Percentiles rank a stretch among this genome's conserved stretches.
phyloP scores from a whole-genome alignment of 2,888 invertebrate genomes.

The Luffia ferchaultella region DNA sequence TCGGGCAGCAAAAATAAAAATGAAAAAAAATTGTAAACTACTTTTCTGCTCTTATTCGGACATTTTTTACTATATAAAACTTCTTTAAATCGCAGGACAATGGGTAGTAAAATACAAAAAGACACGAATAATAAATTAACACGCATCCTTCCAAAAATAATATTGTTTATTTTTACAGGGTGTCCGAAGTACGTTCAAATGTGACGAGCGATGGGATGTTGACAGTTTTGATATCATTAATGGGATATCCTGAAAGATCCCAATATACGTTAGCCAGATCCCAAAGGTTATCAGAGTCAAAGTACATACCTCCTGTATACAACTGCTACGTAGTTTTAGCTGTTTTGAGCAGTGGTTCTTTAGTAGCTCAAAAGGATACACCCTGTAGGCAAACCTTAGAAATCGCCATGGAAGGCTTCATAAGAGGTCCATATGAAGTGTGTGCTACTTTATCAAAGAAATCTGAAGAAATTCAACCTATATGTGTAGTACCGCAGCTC shows the following conservation, averaged over 20 bases:
- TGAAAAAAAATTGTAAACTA: too few relatives aligned
- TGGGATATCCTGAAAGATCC: constrained; percentile 35
- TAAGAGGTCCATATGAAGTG: constrained; percentile 72
- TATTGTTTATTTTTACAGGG: constrained; percentile 33
- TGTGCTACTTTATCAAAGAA: constrained; percentile 67
- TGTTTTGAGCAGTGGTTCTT: constrained; percentile 67
- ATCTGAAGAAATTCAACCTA: constrained; percentile 40
- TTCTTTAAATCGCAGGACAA: too few relatives aligned
- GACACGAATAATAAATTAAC: too few relatives aligned
- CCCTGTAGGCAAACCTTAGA: constrained; percentile 68
- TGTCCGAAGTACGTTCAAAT: constrained; percentile 52
- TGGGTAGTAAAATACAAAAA: too few relatives aligned
- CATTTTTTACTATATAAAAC: too few relatives aligned
- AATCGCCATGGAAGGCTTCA: constrained; percentile 69
- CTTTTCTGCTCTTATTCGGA: too few relatives aligned
- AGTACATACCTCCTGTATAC: constrained; percentile 41
- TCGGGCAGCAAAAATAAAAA: too few relatives aligned
- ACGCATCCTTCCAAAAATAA: too few relatives aligned
- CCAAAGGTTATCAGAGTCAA: constrained; percentile 39
- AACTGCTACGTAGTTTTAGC: constrained; percentile 68
- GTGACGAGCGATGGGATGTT: constrained; percentile 50
- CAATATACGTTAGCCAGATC: constrained; percentile 34
- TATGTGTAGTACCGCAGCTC: constrained; percentile 69
- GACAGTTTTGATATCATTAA: constrained; percentile 47
- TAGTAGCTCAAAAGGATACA: constrained; percentile 69